Conservation (phyloP, 2,888 invertebrate genomes). For the Aquatica leii region DNA sequence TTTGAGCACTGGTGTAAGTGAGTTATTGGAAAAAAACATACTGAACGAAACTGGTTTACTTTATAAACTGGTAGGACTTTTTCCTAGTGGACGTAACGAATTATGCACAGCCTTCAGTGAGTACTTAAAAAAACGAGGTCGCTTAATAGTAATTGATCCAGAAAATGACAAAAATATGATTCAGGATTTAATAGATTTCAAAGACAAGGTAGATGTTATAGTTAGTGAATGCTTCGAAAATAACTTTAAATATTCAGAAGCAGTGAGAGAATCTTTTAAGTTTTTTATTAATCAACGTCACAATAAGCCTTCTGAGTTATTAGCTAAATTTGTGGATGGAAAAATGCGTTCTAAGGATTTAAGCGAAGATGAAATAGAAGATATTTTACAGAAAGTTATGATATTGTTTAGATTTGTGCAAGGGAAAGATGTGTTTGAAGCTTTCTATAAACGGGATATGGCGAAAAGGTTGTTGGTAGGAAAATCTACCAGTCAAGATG, state of each 20-base stretch:
- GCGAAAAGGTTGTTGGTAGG: constrained; percentile 95
- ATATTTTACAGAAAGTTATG: constrained; percentile 95
- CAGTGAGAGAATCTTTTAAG: constrained; percentile 94
- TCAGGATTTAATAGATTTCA: constrained; percentile 91
- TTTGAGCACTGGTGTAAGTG: constrained; percentile 87
- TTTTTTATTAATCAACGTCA: constrained; percentile 94
- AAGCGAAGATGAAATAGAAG: constrained; percentile 94
- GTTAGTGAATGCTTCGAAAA: constrained; percentile 86
- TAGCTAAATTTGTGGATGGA: constrained; percentile 97
- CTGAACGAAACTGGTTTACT: constrained; percentile 84
- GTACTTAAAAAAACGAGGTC: constrained; percentile 93
- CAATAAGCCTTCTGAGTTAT: constrained; percentile 96
- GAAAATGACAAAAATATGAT: constrained; percentile 95
- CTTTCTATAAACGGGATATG: constrained; percentile 98
- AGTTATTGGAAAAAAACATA: constrained; percentile 86
- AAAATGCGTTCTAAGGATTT: constrained; percentile 94
- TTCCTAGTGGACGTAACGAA: constrained; percentile 86
- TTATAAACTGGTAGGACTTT: constrained; percentile 84
- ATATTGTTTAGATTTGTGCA: constrained; percentile 97
- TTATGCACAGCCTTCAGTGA: constrained; percentile 87
- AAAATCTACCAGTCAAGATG: constrained; percentile 97
- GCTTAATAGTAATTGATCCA: constrained; percentile 90
- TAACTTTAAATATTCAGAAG: constrained; percentile 91
- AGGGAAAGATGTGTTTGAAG: constrained; percentile 99
- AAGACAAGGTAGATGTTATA: constrained; percentile 93